phyloP scores from a whole-genome alignment of 2,797 vertebrate genomes.

The Enteromius paludinosus region DNA sequence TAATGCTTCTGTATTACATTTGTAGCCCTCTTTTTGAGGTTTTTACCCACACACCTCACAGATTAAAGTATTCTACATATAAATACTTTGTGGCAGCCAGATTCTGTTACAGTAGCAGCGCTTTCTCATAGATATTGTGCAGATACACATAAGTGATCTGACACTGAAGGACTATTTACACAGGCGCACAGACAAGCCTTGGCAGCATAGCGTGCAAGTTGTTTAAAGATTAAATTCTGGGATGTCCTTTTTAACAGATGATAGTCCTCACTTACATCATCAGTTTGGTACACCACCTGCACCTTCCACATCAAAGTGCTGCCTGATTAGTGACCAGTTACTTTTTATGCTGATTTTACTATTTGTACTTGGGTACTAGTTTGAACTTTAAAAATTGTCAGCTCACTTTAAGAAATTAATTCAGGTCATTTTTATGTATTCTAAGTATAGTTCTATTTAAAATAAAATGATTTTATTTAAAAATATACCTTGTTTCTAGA shows the following conservation, averaged over 20 bases:
- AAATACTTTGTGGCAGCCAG: neutral
- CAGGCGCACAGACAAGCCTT: neutral
- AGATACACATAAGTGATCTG: constrained; percentile 12
- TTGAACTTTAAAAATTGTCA: neutral
- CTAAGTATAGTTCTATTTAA: no score
- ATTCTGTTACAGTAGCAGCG: neutral
- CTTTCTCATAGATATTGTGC: constrained; percentile 7
- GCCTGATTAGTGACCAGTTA: neutral
- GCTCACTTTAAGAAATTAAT: neutral
- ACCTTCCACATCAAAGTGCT: neutral
- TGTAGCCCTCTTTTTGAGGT: neutral
- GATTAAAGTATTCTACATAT: neutral
- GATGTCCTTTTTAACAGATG: constrained; percentile 13
- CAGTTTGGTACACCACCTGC: neutral
- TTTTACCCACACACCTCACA: neutral
- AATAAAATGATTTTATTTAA: no score
- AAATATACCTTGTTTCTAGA: no score
- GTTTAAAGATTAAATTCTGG: constrained; percentile 15
- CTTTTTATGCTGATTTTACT: neutral
- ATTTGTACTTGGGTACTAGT: neutral
- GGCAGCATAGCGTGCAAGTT: neutral
- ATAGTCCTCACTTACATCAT: constrained; percentile 22
- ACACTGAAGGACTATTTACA: constrained; percentile 22
- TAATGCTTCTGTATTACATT: neutral
- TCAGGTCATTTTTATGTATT: no score